These are phyloP conservation scores for Hypotaenidia okinawae DNA, from an alignment of 2,797 vertebrate species.

Conservation along the genomic window DNA sequence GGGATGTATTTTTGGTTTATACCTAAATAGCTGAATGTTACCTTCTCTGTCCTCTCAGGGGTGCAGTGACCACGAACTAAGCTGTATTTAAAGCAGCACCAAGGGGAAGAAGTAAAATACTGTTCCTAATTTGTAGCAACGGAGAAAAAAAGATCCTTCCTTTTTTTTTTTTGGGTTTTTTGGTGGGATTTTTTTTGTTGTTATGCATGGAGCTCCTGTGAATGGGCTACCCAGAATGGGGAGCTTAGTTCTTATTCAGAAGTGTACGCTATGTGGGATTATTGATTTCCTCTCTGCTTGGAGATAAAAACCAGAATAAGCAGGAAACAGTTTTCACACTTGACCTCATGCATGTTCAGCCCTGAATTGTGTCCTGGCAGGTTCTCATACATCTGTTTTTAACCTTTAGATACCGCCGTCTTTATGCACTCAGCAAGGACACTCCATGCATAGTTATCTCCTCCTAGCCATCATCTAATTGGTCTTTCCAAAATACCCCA, in stretches of 20 bases:
- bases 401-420: background rate
- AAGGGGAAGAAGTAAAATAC: background rate
- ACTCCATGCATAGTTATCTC: background rate
- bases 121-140: background rate
- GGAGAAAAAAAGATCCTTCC: background rate
- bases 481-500: conserved; percentile 2
- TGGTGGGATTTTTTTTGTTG: too few species aligned
- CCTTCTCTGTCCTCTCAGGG: background rate
- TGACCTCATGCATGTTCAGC: conserved; percentile 27
- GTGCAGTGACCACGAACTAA: background rate
- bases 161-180: background rate
- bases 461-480: background rate
- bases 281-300: conserved; percentile 52
- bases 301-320: conserved; percentile 54
- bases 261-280: background rate
- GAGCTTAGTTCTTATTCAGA: conserved; percentile 49
- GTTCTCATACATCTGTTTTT: conserved; percentile 5
- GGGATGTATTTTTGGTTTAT: background rate
- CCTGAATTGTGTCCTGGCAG: conserved; percentile 38
- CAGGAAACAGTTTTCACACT: conserved; percentile 43
- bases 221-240: conserved; percentile 12
- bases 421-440: background rate
- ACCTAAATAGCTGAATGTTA: background rate
- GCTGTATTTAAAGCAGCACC: background rate
- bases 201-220: background rate